Conservation (phyloP, 2,113 vertebrate species). For the Plotosus lineatus region DNA sequence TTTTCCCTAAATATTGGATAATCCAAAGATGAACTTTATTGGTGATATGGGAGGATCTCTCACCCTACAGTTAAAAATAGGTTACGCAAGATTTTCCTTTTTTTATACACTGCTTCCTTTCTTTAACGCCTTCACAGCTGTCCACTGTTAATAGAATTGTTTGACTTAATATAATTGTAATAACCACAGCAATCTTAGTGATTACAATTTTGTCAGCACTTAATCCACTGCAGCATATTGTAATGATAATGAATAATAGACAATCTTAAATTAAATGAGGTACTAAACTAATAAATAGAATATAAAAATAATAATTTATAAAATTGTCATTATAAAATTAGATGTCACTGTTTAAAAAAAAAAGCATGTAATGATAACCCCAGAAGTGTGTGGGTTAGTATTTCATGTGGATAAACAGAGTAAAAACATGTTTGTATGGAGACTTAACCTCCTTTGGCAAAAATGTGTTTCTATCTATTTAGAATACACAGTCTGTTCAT, state of each 20-base stretch:
- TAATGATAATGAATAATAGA: no score
- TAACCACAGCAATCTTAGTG: not conserved
- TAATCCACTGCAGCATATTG: not conserved
- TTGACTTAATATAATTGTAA: not conserved
- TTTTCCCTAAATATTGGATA: not conserved
- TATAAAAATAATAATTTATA: no score
- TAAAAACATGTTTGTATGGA: not conserved
- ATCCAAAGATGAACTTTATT: not conserved
- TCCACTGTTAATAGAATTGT: not conserved
- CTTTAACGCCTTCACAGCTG: not conserved
- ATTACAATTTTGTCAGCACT: not conserved
- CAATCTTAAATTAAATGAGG: no score
- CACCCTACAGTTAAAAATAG: not conserved
- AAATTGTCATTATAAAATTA: no score
- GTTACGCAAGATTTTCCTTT: not conserved
- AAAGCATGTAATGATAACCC: no score
- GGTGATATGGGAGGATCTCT: not conserved
- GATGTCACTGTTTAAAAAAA: no score
- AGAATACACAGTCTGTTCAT: not conserved
- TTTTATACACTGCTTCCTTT: not conserved
- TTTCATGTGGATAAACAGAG: no score
- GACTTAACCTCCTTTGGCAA: not conserved
- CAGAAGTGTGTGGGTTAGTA: no score
- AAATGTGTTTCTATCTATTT: not conserved
- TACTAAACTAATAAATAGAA: no score